phyloP scores from a whole-genome alignment of 1,140 invertebrate genomes.

The Phenacoccus solenopsis region DNA sequence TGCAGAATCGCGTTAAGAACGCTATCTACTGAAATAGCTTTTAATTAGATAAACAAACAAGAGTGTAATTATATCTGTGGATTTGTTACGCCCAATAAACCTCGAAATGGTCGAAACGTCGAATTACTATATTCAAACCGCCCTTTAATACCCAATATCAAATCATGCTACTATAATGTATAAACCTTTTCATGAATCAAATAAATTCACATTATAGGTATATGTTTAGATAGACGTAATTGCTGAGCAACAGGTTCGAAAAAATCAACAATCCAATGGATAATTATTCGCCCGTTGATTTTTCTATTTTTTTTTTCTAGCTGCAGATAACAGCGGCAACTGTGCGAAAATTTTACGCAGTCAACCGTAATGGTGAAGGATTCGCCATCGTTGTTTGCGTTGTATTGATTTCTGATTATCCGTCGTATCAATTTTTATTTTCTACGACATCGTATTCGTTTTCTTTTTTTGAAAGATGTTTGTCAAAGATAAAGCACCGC shows the following conservation, averaged over 20 bases:
- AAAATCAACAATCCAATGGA: no score
- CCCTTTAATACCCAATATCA: not conserved
- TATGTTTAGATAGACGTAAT: no score
- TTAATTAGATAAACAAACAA: slow-evolving; percentile 3
- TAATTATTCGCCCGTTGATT: no score
- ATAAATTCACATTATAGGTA: no score
- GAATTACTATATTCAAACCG: not conserved
- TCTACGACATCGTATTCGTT: not conserved
- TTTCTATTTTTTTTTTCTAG: no score
- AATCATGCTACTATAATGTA: no score
- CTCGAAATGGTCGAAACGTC: not conserved
- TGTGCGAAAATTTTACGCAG: no score
- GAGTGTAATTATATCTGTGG: not conserved
- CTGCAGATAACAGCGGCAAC: no score
- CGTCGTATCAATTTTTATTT: not conserved
- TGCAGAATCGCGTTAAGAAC: not conserved
- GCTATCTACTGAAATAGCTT: not conserved
- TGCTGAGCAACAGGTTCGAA: no score
- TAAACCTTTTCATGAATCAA: no score
- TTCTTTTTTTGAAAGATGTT: not conserved
- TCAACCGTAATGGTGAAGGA: not conserved
- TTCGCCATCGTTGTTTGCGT: not conserved
- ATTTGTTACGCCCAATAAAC: not conserved
- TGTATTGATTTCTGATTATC: not conserved
- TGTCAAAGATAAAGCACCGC: not conserved